Conservation (phyloP, 2,888 invertebrate species). For the Trichacis sp. region DNA sequence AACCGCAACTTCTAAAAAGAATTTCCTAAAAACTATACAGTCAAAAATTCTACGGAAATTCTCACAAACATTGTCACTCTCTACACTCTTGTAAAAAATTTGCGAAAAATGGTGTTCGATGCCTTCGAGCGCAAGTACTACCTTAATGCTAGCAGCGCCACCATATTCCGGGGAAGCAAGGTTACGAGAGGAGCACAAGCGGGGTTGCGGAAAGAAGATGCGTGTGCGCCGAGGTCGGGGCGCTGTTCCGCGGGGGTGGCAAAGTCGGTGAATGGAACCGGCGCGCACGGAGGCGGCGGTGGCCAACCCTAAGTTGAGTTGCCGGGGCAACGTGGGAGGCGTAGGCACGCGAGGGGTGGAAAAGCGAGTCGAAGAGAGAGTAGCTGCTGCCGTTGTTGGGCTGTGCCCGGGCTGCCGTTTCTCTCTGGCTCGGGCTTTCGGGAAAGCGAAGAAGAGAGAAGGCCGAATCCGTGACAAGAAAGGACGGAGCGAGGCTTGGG, state of each 20-base stretch:
- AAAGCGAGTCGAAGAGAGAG: constrained; percentile 46
- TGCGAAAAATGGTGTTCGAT: too few relatives aligned
- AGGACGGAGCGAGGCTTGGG: constrained; percentile 37
- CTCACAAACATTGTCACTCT: too few relatives aligned
- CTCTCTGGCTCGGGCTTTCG: constrained; percentile 9
- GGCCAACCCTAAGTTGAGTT: constrained; percentile 66
- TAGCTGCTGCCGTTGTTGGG: constrained; percentile 43
- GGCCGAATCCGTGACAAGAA: constrained; percentile 19
- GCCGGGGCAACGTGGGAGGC: constrained; percentile 66
- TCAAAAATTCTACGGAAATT: neutral
- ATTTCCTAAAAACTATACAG: too few relatives aligned
- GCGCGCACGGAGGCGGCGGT: constrained; percentile 59
- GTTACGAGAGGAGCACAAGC: constrained; percentile 20
- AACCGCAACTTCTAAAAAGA: too few relatives aligned
- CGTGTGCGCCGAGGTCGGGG: constrained; percentile 37
- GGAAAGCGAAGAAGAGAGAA: neutral
- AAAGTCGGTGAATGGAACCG: constrained; percentile 62
- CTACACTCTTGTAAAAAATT: too few relatives aligned
- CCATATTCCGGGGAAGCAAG: constrained; percentile 2
- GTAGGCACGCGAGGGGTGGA: constrained; percentile 55
- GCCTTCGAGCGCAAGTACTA: too few relatives aligned
- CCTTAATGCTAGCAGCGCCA: neutral
- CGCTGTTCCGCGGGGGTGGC: constrained; percentile 43
- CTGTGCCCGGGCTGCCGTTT: constrained; percentile 42
- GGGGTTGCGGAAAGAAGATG: constrained; percentile 38